phyloP scores from a whole-genome alignment of 1,140 invertebrate genomes.

The Pachypeltis micranthus region DNA sequence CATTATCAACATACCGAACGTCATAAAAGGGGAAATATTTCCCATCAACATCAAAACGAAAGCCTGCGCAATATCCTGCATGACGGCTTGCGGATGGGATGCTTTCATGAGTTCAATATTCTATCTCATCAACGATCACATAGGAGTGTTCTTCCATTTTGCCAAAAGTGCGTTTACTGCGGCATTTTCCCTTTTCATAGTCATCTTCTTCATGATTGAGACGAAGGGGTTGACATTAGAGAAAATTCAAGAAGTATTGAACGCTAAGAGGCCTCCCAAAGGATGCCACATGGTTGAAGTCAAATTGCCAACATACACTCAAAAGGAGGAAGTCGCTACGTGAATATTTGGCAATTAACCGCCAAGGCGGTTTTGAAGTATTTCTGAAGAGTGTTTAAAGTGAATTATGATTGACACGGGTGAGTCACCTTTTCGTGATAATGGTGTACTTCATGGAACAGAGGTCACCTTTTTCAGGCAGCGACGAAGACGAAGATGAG shows the following conservation, averaged over 20 bases:
- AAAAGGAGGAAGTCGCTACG: too few species aligned
- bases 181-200: slow-evolving; percentile 43
- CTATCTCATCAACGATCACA: slow-evolving; percentile 39
- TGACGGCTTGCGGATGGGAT: slow-evolving; percentile 16
- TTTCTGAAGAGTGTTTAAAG: too few species aligned
- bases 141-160: slow-evolving; percentile 60
- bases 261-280: too few species aligned
- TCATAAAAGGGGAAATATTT: slow-evolving; percentile 23
- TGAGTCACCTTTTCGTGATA: too few species aligned
- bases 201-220: slow-evolving; percentile 56
- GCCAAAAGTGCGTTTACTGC: slow-evolving; percentile 65
- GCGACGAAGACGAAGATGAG: too few species aligned
- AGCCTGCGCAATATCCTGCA: slow-evolving; percentile 16
- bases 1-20: slow-evolving; percentile 20
- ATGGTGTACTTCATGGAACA: too few species aligned
- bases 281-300: too few species aligned
- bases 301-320: too few species aligned
- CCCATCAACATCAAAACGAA: slow-evolving; percentile 21
- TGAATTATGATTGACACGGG: too few species aligned
- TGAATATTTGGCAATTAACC: too few species aligned
- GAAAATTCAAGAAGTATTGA: slow-evolving; percentile 48
- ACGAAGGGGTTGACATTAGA: slow-evolving; percentile 66
- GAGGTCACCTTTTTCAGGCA: too few species aligned
- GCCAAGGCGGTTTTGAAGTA: too few species aligned
- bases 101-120: slow-evolving; percentile 66